A percentile compares a stretch with the other conserved stretches of the same genome.
phyloP scores from a whole-genome alignment of 1,140 invertebrate genomes.

The Bombus haemorrhoidalis region DNA sequence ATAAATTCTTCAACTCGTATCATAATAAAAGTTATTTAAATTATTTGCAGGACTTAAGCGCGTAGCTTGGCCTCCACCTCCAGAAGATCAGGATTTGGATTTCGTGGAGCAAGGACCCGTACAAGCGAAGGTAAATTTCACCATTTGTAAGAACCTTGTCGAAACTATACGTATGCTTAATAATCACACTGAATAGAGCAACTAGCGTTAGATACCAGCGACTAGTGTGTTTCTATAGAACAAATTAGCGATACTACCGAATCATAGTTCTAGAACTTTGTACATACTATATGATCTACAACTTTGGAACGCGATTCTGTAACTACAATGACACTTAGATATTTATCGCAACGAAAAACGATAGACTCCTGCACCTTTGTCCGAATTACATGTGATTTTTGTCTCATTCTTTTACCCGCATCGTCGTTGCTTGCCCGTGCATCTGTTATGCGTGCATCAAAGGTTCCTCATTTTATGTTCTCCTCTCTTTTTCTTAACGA shows the following conservation, averaged over 20 bases:
- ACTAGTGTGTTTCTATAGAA: background rate
- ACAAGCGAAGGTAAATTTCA: slow-evolving; percentile 81
- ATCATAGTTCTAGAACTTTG: background rate
- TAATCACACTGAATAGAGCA: background rate
- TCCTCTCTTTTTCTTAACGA: background rate
- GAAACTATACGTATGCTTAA: background rate
- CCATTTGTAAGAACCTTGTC: background rate
- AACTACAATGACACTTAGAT: too few species aligned
- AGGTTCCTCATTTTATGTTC: background rate
- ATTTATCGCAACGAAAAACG: background rate
- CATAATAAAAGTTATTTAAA: background rate
- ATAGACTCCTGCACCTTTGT: background rate
- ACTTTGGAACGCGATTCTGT: background rate
- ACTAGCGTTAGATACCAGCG: background rate
- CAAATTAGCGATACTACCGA: background rate
- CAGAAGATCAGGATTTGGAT: slow-evolving; percentile 84
- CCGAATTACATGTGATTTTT: slow-evolving; percentile 30
- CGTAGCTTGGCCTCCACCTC: slow-evolving; percentile 91
- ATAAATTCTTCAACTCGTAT: too few species aligned
- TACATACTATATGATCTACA: background rate
- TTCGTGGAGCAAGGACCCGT: slow-evolving; percentile 83
- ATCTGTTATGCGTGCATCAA: slow-evolving; percentile 20
- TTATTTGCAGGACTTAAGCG: slow-evolving; percentile 87
- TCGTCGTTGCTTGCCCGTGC: background rate
- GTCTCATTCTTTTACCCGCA: background rate